Evolutionary conservation across 2,888 invertebrate genomes (phyloP).

Genomic region (Xanthia icteritia): DNA sequence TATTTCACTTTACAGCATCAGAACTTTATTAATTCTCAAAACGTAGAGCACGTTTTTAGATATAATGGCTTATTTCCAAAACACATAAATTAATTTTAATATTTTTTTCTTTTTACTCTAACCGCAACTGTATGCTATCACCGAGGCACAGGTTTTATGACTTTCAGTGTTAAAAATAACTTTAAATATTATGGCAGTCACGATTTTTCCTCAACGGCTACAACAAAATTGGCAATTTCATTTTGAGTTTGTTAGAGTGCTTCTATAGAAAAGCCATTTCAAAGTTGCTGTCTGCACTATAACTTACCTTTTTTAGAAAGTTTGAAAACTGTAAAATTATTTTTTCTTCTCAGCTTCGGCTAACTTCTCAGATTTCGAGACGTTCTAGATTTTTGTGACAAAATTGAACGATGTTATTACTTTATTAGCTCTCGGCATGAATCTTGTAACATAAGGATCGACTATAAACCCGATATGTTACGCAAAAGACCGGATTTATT

Average conservation of each 20-base stretch:
- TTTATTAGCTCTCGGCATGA: conserved; percentile 36
- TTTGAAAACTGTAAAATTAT: conserved; percentile 24
- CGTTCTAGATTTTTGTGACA: conserved; percentile 14
- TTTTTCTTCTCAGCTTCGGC: neutral
- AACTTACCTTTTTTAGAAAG: conserved; percentile 38
- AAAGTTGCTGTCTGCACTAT: conserved; percentile 18
- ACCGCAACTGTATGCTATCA: conserved; percentile 2
- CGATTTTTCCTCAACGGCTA: conserved; percentile 38
- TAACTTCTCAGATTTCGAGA: conserved; percentile 20
- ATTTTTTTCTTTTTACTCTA: neutral
- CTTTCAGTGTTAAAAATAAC: conserved; percentile 24
- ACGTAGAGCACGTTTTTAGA: neutral
- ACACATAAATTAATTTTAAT: conserved; percentile 1
- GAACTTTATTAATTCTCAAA: neutral
- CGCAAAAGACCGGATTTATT: conserved; percentile 39
- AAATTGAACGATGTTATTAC: conserved; percentile 20
- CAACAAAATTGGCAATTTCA: conserved; percentile 38
- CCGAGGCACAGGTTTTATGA: neutral
- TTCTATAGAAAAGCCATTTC: conserved; percentile 18
- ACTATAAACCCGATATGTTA: conserved; percentile 42
- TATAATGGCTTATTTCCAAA: conserved; percentile 1
- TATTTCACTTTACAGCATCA: neutral
- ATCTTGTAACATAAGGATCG: conserved; percentile 36
- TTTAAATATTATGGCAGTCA: conserved; percentile 40
- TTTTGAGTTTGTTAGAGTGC: conserved; percentile 27